A percentile compares a stretch with the other conserved stretches of the same genome.
phyloP scores from a whole-genome alignment of 2,888 invertebrate species.

The Ornithoptera priamus region DNA sequence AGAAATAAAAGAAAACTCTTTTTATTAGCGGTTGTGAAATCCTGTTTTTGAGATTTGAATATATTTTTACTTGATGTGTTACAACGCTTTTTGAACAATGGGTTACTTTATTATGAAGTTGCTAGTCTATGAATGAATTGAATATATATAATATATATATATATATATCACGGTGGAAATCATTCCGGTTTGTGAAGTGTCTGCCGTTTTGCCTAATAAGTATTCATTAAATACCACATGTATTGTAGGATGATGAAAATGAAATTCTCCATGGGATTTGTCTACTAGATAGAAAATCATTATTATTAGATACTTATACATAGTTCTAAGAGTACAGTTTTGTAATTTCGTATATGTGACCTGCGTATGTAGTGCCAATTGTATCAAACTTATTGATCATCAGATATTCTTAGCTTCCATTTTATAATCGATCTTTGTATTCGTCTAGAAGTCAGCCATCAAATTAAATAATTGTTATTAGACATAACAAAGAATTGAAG shows the following conservation, averaged over 20 bases:
- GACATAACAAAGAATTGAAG: slow-evolving; percentile 43
- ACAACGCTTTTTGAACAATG: slow-evolving; percentile 40
- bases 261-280: slow-evolving; percentile 29
- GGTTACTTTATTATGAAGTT: slow-evolving; percentile 44
- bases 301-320: slow-evolving; percentile 48
- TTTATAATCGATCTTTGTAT: slow-evolving; percentile 51
- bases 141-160: slow-evolving; percentile 19
- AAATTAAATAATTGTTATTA: slow-evolving; percentile 30
- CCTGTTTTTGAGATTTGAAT: slow-evolving; percentile 57
- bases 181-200: slow-evolving; percentile 22
- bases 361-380: slow-evolving; percentile 76
- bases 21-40: slow-evolving; percentile 69
- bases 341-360: slow-evolving; percentile 72
- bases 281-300: slow-evolving; percentile 40
- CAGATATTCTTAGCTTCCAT: slow-evolving; percentile 52
- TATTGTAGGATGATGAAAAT: slow-evolving; percentile 16
- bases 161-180: slow-evolving; percentile 5
- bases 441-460: slow-evolving; percentile 39
- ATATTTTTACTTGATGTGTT: slow-evolving; percentile 50
- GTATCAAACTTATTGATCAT: slow-evolving; percentile 54
- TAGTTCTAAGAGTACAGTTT: slow-evolving; percentile 41
- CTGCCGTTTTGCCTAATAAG: slow-evolving; percentile 33
- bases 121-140: slow-evolving; percentile 53
- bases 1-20: slow-evolving; percentile 43
- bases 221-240: slow-evolving; percentile 32